Conservation (phyloP, 2,113 vertebrate species). For the Equus quagga region DNA sequence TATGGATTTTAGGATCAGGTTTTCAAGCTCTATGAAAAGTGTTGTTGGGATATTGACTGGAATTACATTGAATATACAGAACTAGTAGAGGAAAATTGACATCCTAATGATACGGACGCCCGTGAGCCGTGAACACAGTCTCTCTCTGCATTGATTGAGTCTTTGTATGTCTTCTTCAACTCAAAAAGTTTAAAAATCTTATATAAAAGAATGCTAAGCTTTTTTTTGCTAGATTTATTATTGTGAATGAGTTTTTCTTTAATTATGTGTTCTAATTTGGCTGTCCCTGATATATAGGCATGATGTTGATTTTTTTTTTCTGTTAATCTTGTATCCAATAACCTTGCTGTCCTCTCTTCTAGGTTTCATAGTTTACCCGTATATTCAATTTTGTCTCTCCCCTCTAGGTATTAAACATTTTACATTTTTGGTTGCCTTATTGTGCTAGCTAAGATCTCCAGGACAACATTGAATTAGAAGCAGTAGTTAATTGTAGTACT, state of each 20-base stretch:
- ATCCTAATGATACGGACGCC: background rate
- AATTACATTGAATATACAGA: conserved; percentile 30
- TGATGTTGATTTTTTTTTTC: background rate
- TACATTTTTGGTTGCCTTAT: background rate
- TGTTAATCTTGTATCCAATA: background rate
- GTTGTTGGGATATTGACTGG: background rate
- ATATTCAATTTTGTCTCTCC: conserved; percentile 9
- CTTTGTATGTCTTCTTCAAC: background rate
- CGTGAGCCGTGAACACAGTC: conserved; percentile 9
- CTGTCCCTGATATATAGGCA: background rate
- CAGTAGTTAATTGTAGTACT: background rate
- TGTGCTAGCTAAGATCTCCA: background rate
- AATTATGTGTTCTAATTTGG: background rate
- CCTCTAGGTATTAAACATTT: background rate
- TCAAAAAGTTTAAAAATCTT: conserved; percentile 32
- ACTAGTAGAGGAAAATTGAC: conserved; percentile 22
- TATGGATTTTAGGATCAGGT: conserved; percentile 28
- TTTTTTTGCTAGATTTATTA: background rate
- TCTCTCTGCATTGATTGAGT: background rate
- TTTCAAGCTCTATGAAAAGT: conserved; percentile 50
- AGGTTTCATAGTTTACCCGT: background rate
- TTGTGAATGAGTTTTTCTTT: background rate
- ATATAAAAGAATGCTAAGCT: background rate
- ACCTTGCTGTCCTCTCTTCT: background rate
- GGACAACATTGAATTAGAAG: background rate